A percentile compares a stretch with the other conserved stretches of the same genome.
phyloP scores from a whole-genome alignment of 2,113 vertebrate species.

The Phainopepla nitens region DNA sequence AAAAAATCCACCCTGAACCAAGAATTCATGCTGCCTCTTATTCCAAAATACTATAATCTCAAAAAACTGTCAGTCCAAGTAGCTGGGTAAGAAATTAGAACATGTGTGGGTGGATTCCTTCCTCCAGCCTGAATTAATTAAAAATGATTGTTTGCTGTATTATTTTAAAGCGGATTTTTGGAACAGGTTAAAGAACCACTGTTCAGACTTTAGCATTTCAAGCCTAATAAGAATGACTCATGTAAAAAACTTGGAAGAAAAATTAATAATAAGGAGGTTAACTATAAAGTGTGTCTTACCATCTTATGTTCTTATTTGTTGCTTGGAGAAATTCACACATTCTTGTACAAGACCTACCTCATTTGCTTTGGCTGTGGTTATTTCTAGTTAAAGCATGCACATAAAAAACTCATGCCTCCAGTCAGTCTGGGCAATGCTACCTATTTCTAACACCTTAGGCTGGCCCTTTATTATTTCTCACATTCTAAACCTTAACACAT shows the following conservation, averaged over 20 bases:
- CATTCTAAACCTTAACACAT: background rate
- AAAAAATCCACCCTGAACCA: background rate
- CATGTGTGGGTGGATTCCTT: constrained; percentile 60
- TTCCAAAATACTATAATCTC: constrained; percentile 15
- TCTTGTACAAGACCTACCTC: background rate
- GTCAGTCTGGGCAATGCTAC: background rate
- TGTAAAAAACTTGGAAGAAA: background rate
- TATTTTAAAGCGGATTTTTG: constrained; percentile 2
- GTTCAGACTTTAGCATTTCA: background rate
- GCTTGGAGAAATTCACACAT: background rate
- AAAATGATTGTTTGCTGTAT: constrained; percentile 20
- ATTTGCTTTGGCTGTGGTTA: background rate
- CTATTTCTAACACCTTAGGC: background rate
- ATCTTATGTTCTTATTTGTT: background rate
- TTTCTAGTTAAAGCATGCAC: background rate
- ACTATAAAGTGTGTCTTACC: background rate
- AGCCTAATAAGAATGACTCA: background rate
- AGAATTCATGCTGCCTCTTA: background rate
- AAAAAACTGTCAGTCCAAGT: constrained; percentile 32
- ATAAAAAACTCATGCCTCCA: background rate
- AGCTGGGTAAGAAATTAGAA: constrained; percentile 52
- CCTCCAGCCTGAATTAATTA: constrained; percentile 60
- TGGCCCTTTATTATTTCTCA: background rate
- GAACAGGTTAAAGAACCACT: constrained; percentile 21
- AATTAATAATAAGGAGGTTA: background rate